These are phyloP conservation scores for Caenorhabditis sp. DNA, from an alignment of 2,888 invertebrate species.

Conservation along the genomic window DNA sequence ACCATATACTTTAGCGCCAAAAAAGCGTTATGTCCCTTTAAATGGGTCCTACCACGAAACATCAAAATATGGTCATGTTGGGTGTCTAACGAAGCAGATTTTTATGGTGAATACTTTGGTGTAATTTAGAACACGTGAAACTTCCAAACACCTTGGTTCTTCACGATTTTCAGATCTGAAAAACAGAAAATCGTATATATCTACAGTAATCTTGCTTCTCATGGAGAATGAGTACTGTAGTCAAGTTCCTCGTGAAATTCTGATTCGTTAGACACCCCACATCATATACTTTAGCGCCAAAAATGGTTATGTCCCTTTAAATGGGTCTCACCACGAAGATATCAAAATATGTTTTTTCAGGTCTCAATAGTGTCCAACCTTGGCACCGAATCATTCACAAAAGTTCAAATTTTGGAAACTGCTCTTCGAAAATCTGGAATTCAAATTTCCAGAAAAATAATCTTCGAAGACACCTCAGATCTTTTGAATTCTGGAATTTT, in stretches of 20 bases:
- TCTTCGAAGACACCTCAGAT: constrained; percentile 50
- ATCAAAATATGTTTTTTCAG: constrained; percentile 6
- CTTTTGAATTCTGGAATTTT: constrained; percentile 43
- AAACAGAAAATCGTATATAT: no score
- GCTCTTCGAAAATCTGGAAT: constrained; percentile 33
- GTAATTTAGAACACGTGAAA: no score
- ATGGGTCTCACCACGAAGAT: background rate
- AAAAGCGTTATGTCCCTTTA: background rate
- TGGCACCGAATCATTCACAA: constrained; percentile 46
- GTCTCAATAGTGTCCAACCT: constrained; percentile 52
- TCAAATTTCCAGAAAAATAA: constrained; percentile 33
- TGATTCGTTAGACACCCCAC: background rate
- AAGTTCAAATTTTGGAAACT: constrained; percentile 45
- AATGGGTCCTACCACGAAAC: background rate
- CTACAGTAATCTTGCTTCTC: no score
- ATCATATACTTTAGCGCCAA: background rate
- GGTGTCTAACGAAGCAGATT: background rate
- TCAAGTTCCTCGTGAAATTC: background rate
- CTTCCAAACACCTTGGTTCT: no score
- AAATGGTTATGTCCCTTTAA: background rate
- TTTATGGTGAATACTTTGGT: background rate
- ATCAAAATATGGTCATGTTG: background rate
- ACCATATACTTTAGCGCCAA: background rate
- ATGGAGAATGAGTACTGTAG: no score
- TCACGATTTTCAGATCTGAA: no score